These are phyloP conservation scores for Standfussiana lucernea DNA, from an alignment of 2,888 invertebrate species.

Conservation along the genomic window DNA sequence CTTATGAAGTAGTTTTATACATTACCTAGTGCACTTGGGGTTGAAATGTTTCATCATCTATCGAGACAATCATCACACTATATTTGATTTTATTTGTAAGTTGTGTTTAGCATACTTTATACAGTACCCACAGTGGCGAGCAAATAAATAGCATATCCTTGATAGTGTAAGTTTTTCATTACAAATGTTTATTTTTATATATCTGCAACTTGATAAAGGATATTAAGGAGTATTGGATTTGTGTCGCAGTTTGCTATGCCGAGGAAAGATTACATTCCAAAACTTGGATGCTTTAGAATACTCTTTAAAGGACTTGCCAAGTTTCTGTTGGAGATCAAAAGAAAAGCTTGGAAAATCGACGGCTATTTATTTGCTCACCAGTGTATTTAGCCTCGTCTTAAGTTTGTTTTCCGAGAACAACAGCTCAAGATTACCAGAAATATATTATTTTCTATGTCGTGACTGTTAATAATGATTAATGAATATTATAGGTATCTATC, in stretches of 20 bases:
- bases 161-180: conserved; percentile 63
- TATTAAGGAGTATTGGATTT: conserved; percentile 39
- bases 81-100: conserved; percentile 58
- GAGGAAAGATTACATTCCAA: conserved; percentile 57
- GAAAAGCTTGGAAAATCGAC: conserved; percentile 63
- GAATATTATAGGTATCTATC: conserved; percentile 61
- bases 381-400: conserved; percentile 46
- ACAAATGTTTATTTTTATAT: conserved; percentile 32
- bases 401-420: conserved; percentile 62
- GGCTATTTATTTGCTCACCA: conserved; percentile 54
- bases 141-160: conserved; percentile 59
- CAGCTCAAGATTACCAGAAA: conserved; percentile 68
- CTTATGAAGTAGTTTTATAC: conserved; percentile 40
- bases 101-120: conserved; percentile 62
- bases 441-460: conserved; percentile 63
- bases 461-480: conserved; percentile 65
- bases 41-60: conserved; percentile 34
- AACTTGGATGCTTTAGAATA: conserved; percentile 51
- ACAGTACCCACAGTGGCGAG: conserved; percentile 53
- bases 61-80: conserved; percentile 47
- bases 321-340: conserved; percentile 32
- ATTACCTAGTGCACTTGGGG: conserved; percentile 52
- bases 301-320: conserved; percentile 51
- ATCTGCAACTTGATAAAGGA: conserved; percentile 36
- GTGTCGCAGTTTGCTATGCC: conserved; percentile 53